A percentile compares a stretch with the other conserved stretches of the same genome.
Conservation (phyloP, 2,113 vertebrate species). For the Muscicapa adusta region DNA sequence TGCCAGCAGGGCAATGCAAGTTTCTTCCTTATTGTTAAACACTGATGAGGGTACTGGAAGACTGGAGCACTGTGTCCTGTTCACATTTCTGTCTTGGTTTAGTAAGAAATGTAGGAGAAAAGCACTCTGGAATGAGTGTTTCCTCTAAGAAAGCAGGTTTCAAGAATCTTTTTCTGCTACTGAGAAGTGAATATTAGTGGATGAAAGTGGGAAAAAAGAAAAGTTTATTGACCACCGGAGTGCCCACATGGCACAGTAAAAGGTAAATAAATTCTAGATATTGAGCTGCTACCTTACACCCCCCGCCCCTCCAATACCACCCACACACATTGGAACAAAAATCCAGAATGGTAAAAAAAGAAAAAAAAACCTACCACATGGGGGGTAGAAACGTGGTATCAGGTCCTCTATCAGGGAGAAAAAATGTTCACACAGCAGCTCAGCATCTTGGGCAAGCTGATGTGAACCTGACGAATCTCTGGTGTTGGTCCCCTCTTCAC, state of each 20-base stretch:
- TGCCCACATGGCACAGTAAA: not conserved
- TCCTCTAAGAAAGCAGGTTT: no score
- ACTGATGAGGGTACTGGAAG: not conserved
- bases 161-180: not conserved
- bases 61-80: not conserved
- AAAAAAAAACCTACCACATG: fast-evolving
- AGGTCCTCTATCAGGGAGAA: fast-evolving
- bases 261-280: not conserved
- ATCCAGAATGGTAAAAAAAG: not conserved
- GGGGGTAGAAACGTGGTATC: fast-evolving
- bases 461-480: not conserved
- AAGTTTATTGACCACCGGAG: not conserved
- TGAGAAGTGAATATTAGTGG: not conserved
- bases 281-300: not conserved
- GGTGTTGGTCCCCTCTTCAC: not conserved
- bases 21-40: not conserved
- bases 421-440: fast-evolving
- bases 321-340: fast-evolving
- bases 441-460: fast-evolving
- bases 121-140: not conserved
- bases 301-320: no score
- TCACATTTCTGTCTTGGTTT: not conserved
- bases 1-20: not conserved
- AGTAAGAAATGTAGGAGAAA: not conserved
- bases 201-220: no score